phyloP scores from a whole-genome alignment of 2,797 vertebrate species.

The Buceros bicornis region DNA sequence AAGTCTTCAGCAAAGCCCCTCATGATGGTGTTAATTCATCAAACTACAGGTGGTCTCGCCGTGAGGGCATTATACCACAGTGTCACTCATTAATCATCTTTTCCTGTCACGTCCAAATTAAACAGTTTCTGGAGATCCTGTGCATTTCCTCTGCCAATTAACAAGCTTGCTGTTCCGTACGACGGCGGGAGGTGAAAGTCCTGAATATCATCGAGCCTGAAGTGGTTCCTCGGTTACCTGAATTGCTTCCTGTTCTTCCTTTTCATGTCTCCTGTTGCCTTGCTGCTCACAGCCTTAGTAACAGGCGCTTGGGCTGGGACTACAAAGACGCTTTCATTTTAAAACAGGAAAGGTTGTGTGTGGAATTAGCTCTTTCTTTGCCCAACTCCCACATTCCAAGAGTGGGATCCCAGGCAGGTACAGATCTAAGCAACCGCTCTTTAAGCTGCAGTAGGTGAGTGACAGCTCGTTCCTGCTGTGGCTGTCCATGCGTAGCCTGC shows the following conservation, averaged over 20 bases:
- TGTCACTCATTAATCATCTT: slow-evolving; percentile 44
- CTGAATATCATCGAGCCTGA: not conserved
- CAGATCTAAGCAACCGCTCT: not conserved
- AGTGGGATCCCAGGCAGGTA: not conserved
- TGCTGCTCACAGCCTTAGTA: not conserved
- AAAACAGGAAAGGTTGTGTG: not conserved
- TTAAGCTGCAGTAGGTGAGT: not conserved
- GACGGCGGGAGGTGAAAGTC: slow-evolving; percentile 13
- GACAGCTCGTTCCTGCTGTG: not conserved
- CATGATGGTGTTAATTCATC: slow-evolving; percentile 49
- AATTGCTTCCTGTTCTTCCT: not conserved
- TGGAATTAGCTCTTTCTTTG: not conserved
- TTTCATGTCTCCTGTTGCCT: not conserved
- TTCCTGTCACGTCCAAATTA: slow-evolving; percentile 50
- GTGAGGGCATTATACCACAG: not conserved
- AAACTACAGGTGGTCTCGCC: slow-evolving; percentile 11
- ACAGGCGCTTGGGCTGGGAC: not conserved
- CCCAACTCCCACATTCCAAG: not conserved
- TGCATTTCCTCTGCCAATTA: slow-evolving; percentile 58
- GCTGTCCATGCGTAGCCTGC: not conserved
- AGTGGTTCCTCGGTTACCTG: not conserved
- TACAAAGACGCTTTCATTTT: not conserved
- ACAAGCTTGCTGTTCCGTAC: slow-evolving; percentile 4
- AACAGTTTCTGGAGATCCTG: slow-evolving; percentile 44
- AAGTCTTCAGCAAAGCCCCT: slow-evolving; percentile 32